Evolutionary conservation across 2,888 invertebrate genomes (phyloP), one percentile per base, ranked within the genome.

Genomic region (Dolichopus griseipennis): DNA sequence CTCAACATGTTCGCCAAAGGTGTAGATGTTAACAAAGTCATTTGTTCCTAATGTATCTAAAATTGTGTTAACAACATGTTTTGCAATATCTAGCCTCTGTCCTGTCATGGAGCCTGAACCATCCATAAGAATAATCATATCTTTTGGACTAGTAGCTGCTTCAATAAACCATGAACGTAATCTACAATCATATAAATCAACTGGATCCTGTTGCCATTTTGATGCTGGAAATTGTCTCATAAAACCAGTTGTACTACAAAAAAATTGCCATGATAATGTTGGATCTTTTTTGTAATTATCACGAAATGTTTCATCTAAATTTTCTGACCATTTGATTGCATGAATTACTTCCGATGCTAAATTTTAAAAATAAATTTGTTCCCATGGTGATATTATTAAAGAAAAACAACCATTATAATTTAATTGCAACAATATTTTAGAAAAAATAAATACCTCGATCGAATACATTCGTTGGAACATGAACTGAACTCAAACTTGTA

Each of bases 91-190:
- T 76, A 92, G 87, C 74, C 90, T 84, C 81, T 87, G 86, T 18
- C 95, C 95, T 66, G 90, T 92, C 95, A 95, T 95, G 71, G 94
- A 94, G 69, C 96, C 95, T 76, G 94, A 93, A 64, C 88, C 87
- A 79, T 96, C 96, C 72, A 96, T 87, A 74, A 97, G 84, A 74
- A 96, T 84, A 68, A 87, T 89, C 72, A 95, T 83, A 81, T 99
- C 98, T 83, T 99, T 99, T 1, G 98, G 95, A 78, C 95, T 96
- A 10, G 96, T 93, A 12, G 98, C 97, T 2, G 97, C 97, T 82
- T 97, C 94, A 80, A 98, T 95, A 81, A 94, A 99, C 97, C 97
- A 97, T 67, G 92, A 91, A 74, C 96, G 87, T 64, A 95, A 90
- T 61, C 97, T 88, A 78, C 95, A 97, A 82, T 99, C 98, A 81